These are phyloP conservation scores for Chaenocephalus aceratus DNA, from an alignment of 2,113 vertebrate genomes.

Conservation along the genomic window DNA sequence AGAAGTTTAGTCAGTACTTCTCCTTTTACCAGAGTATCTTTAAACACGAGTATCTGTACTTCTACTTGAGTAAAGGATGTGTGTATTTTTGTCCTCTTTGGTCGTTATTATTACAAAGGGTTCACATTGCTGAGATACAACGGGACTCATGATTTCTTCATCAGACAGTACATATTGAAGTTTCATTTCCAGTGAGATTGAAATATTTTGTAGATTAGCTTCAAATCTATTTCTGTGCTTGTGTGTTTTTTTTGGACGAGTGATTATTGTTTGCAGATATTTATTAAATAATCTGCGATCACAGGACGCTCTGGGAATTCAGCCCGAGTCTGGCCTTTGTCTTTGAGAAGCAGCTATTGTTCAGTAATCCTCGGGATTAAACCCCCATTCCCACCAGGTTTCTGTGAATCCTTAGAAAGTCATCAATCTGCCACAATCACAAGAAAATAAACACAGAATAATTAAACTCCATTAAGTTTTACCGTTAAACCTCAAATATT, in stretches of 20 bases:
- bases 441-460: not conserved
- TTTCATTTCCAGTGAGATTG: not conserved
- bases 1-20: no score
- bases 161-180: not conserved
- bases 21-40: no score
- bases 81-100: no score
- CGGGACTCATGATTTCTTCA: not conserved
- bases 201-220: slow-evolving; percentile 24
- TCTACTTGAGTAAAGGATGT: no score
- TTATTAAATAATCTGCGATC: slow-evolving; percentile 35
- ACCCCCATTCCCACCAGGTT: slow-evolving; percentile 30
- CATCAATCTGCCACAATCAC: not conserved
- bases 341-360: slow-evolving; percentile 36
- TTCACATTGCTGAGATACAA: not conserved
- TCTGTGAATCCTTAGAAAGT: slow-evolving; percentile 17
- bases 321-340: slow-evolving; percentile 28
- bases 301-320: slow-evolving; percentile 7
- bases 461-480: not conserved
- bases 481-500: not conserved
- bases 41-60: no score
- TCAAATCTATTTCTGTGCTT: slow-evolving; percentile 7
- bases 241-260: slow-evolving; percentile 7
- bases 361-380: slow-evolving; percentile 61
- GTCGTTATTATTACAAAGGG: not conserved
- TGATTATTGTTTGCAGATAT: slow-evolving; percentile 37